Conservation (phyloP, 2,113 vertebrate species). For the Nothoprocta perdicaria region DNA sequence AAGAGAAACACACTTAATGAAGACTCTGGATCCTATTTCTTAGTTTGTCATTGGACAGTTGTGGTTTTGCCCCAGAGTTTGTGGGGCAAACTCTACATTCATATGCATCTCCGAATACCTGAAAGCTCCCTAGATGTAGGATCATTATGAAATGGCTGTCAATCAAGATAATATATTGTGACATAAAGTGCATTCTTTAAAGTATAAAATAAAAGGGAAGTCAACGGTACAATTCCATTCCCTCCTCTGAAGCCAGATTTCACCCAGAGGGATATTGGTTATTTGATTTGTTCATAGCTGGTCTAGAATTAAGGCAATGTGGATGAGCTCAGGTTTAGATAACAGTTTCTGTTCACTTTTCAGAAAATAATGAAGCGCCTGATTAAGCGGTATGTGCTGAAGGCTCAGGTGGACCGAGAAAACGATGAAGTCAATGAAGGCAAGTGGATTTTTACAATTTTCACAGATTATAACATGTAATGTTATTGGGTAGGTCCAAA, state of each 20-base stretch:
- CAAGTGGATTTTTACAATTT: conserved; percentile 60
- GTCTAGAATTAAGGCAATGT: background rate
- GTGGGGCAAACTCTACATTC: background rate
- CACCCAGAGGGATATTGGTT: background rate
- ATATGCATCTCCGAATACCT: background rate
- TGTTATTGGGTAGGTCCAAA: background rate
- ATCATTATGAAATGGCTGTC: background rate
- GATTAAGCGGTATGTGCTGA: conserved; percentile 95
- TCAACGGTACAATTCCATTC: background rate
- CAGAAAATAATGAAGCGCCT: conserved; percentile 98
- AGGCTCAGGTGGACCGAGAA: conserved; percentile 96
- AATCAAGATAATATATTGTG: background rate
- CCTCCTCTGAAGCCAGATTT: background rate
- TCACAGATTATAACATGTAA: background rate
- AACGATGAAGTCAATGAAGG: conserved; percentile 98
- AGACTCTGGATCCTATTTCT: background rate
- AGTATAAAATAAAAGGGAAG: background rate
- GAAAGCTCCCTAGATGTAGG: background rate
- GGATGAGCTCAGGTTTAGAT: background rate
- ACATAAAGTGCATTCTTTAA: too few relatives aligned
- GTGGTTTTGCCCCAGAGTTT: background rate
- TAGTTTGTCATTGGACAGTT: background rate
- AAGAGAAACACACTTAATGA: background rate
- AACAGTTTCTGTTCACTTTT: conserved; percentile 43
- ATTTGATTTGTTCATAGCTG: background rate